Conservation (phyloP, 2,113 vertebrate genomes). For the Alces alces region DNA sequence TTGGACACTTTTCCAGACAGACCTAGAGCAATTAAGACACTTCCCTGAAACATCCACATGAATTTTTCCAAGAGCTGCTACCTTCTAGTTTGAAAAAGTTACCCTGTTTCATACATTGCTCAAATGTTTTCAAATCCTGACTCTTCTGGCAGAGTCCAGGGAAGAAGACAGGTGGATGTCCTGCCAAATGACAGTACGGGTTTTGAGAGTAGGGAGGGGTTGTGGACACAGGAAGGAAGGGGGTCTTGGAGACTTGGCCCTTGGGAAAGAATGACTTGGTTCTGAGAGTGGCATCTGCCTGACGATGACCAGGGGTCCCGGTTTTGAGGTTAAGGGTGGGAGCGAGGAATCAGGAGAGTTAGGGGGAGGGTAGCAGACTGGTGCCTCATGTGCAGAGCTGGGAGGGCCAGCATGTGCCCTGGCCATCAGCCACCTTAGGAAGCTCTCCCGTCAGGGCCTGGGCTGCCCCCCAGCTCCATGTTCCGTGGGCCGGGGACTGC, state of each 20-base stretch:
- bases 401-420: background rate
- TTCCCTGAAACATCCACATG: conserved; percentile 2
- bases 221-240: background rate
- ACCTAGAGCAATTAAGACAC: background rate
- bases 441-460: background rate
- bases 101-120: conserved; percentile 12
- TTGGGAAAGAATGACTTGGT: background rate
- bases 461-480: background rate
- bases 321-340: background rate
- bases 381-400: background rate
- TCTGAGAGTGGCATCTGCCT: background rate
- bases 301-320: background rate
- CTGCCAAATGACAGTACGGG: background rate
- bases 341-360: background rate
- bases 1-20: conserved; percentile 22
- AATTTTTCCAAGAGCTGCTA: conserved; percentile 45
- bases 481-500: background rate
- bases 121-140: conserved; percentile 18
- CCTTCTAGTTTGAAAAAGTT: conserved; percentile 22
- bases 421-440: background rate
- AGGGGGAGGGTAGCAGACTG: background rate
- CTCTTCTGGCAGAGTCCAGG: background rate
- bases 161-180: conserved; percentile 22
- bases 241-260: background rate
- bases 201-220: background rate